phyloP scores from a whole-genome alignment of 1,140 invertebrate genomes.

The Bombus polaris region DNA sequence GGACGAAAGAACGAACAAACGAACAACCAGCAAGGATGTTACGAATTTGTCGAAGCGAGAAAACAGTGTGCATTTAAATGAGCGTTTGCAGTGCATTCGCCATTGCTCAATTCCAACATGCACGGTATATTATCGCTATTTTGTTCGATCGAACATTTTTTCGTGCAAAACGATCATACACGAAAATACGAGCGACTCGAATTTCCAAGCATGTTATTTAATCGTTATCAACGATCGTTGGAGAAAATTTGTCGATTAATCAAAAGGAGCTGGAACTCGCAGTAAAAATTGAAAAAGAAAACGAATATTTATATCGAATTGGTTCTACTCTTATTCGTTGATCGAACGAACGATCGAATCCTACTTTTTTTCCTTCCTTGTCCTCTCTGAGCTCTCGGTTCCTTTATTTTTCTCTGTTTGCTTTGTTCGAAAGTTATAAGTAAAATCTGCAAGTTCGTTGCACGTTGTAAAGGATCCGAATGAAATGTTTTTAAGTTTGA shows the following conservation, averaged over 20 bases:
- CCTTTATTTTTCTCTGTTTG: background rate
- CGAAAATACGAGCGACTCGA: background rate
- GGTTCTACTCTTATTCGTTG: background rate
- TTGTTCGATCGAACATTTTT: background rate
- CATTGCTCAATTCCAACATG: background rate
- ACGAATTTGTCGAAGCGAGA: background rate
- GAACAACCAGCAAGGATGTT: background rate
- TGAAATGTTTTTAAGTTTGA: background rate
- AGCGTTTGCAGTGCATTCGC: background rate
- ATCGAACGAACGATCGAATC: conserved; percentile 6
- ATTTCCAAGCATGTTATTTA: background rate
- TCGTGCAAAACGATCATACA: background rate
- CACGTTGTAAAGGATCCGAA: background rate
- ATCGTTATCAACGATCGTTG: background rate
- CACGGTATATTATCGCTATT: background rate
- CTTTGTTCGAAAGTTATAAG: background rate
- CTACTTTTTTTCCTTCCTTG: background rate
- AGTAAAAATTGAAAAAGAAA: background rate
- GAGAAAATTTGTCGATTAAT: background rate
- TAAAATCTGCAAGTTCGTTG: background rate
- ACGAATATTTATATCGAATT: background rate
- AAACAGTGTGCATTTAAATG: background rate
- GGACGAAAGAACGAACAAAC: background rate
- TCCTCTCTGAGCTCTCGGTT: no score
- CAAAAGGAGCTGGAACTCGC: background rate